These are phyloP conservation scores for Pollachius pollachius DNA, from an alignment of 2,113 vertebrate species.

Conservation along the genomic window DNA sequence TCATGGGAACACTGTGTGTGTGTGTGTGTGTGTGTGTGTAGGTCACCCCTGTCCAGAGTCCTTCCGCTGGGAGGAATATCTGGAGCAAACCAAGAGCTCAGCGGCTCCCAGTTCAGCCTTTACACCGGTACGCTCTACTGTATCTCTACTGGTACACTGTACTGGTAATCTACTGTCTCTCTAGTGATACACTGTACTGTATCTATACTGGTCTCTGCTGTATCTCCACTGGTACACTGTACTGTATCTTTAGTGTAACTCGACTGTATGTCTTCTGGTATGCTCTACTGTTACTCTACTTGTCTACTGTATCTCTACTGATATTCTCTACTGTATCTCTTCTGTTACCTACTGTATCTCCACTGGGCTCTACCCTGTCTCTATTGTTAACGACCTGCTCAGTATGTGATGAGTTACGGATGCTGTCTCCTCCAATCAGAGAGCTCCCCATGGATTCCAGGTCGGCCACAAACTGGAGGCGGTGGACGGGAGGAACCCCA, in stretches of 20 bases:
- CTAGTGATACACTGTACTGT: too few relatives aligned
- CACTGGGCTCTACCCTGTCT: too few relatives aligned
- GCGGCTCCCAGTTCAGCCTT: slow-evolving; percentile 80
- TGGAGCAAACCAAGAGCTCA: slow-evolving; percentile 76
- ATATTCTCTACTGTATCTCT: too few relatives aligned
- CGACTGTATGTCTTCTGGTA: too few relatives aligned
- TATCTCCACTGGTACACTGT: slow-evolving; percentile 69
- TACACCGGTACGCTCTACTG: slow-evolving; percentile 69
- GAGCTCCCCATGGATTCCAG: slow-evolving; percentile 78
- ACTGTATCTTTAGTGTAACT: slow-evolving; percentile 79
- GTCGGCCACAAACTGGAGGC: slow-evolving; percentile 79
- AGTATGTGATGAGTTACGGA: slow-evolving; percentile 11
- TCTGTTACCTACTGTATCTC: too few relatives aligned
- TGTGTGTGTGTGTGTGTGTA: slow-evolving; percentile 11
- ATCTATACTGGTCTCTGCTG: too few relatives aligned
- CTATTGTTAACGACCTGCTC: neutral
- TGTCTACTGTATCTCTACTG: too few relatives aligned
- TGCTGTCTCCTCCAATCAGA: slow-evolving; percentile 65
- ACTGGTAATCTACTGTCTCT: too few relatives aligned
- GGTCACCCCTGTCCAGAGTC: slow-evolving; percentile 78
- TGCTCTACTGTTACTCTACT: too few relatives aligned
- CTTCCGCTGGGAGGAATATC: slow-evolving; percentile 84
- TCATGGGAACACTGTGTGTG: too few relatives aligned
- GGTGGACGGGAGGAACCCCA: slow-evolving; percentile 82
- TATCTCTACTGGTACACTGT: too few relatives aligned